Percentiles rank a stretch among this genome's conserved stretches.
Conservation (phyloP, 2,797 vertebrate species). For the Borostomias antarcticus region DNA sequence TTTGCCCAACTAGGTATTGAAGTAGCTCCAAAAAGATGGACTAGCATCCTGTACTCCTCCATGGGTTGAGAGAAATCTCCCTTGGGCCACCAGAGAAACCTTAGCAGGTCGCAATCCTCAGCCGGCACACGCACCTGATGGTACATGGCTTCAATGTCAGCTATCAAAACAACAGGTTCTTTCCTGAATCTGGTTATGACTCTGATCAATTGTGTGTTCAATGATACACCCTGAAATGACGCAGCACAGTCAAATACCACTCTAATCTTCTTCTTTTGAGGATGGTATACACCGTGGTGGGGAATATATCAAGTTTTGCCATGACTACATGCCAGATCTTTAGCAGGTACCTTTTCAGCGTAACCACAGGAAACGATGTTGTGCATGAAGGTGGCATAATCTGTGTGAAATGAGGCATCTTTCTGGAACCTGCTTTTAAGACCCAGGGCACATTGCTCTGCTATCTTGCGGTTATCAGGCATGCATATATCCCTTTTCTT, state of each 20-base stretch:
- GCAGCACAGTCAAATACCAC: not conserved
- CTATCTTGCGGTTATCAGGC: constrained; percentile 20
- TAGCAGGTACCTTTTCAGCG: not conserved
- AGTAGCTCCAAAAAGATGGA: constrained; percentile 12
- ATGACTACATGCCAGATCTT: not conserved
- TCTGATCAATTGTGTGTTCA: constrained; percentile 10
- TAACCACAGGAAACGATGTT: not conserved
- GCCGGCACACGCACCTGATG: constrained; percentile 5
- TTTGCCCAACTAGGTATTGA: too few species aligned
- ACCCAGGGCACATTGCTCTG: not conserved
- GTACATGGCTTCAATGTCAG: not conserved
- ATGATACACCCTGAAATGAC: not conserved
- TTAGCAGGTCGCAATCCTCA: constrained; percentile 4
- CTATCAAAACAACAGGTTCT: constrained; percentile 22
- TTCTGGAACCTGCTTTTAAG: not conserved
- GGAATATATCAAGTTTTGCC: constrained; percentile 11
- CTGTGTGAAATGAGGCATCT: not conserved
- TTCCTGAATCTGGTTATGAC: constrained; percentile 16
- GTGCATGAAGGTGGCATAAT: not conserved
- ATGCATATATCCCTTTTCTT: not conserved
- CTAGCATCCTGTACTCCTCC: constrained; percentile 7
- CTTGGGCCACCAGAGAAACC: constrained; percentile 10
- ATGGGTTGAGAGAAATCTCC: not conserved
- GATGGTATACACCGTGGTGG: constrained; percentile 18
- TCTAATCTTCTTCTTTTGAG: constrained; percentile 2